A percentile compares a stretch with the other conserved stretches of the same genome.
These are phyloP conservation scores for Apomyelois bistriatella DNA, from an alignment of 2,888 invertebrate species.

Conservation along the genomic window DNA sequence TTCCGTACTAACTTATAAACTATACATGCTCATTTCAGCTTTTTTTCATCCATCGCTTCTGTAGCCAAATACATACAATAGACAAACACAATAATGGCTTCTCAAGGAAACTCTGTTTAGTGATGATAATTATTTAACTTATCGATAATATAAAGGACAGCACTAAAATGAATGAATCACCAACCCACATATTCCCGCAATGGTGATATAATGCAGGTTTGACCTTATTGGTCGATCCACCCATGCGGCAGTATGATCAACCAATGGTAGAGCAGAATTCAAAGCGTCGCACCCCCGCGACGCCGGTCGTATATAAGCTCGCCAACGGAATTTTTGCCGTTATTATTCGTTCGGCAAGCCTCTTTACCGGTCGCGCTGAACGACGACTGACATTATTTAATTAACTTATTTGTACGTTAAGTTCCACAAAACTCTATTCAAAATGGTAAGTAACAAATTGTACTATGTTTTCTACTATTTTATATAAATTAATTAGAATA, in stretches of 20 bases:
- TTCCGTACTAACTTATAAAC: no score
- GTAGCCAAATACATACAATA: no score
- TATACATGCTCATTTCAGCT: no score
- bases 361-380: slow-evolving; percentile 83
- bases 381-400: slow-evolving; percentile 69
- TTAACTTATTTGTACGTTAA: slow-evolving; percentile 71
- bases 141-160: slow-evolving; percentile 12
- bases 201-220: slow-evolving; percentile 69
- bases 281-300: slow-evolving; percentile 76
- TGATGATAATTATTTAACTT: no score
- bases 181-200: slow-evolving; percentile 74
- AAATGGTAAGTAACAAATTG: slow-evolving; percentile 70
- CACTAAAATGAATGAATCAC: slow-evolving; percentile 48
- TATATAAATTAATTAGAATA: background rate
- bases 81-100: no score
- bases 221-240: slow-evolving; percentile 66
- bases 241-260: slow-evolving; percentile 59
- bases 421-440: slow-evolving; percentile 70
- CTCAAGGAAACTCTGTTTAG: no score
- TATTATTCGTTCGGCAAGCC: slow-evolving; percentile 85
- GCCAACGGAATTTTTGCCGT: slow-evolving; percentile 60
- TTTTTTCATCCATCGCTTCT: no score
- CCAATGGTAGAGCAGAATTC: slow-evolving; percentile 67
- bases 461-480: slow-evolving; percentile 14
- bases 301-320: slow-evolving; percentile 78